These are phyloP conservation scores for Diprion similis DNA, from an alignment of 1,140 invertebrate species.

Conservation along the genomic window DNA sequence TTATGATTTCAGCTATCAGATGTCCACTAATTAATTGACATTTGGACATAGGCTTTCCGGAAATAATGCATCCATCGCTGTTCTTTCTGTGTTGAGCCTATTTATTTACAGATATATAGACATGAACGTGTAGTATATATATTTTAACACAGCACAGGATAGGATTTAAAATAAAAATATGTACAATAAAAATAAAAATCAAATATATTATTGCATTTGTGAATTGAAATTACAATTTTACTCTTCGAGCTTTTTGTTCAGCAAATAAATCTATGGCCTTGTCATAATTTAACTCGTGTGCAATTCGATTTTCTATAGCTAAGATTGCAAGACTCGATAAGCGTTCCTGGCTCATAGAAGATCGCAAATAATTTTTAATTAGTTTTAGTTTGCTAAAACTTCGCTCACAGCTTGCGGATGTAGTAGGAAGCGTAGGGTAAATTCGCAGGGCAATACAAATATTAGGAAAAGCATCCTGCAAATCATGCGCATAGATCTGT, in stretches of 20 bases:
- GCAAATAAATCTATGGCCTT: background rate
- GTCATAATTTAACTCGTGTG: background rate
- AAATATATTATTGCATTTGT: too few relatives aligned
- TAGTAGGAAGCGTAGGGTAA: background rate
- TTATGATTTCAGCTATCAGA: too few relatives aligned
- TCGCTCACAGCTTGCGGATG: background rate
- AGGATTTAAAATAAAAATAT: too few relatives aligned
- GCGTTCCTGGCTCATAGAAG: slow-evolving; percentile 16
- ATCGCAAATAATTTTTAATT: slow-evolving; percentile 23
- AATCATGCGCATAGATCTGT: background rate
- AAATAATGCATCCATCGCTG: too few relatives aligned
- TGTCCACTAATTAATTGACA: too few relatives aligned
- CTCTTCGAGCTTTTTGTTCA: background rate
- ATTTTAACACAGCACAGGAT: too few relatives aligned
- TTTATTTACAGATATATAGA: too few relatives aligned
- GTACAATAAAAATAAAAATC: too few relatives aligned
- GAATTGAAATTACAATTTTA: background rate
- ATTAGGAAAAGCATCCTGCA: background rate
- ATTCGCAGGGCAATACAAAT: background rate
- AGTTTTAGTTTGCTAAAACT: slow-evolving; percentile 26
- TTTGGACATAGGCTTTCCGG: too few relatives aligned
- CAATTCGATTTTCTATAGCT: slow-evolving; percentile 3
- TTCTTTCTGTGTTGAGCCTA: too few relatives aligned
- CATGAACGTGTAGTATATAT: too few relatives aligned
- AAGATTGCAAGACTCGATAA: slow-evolving; percentile 19